These are phyloP conservation scores for Aurelia sp. DNA, from an alignment of 30 jellyfish, hydroid and myxozoan genomes.

Conservation along the genomic window DNA sequence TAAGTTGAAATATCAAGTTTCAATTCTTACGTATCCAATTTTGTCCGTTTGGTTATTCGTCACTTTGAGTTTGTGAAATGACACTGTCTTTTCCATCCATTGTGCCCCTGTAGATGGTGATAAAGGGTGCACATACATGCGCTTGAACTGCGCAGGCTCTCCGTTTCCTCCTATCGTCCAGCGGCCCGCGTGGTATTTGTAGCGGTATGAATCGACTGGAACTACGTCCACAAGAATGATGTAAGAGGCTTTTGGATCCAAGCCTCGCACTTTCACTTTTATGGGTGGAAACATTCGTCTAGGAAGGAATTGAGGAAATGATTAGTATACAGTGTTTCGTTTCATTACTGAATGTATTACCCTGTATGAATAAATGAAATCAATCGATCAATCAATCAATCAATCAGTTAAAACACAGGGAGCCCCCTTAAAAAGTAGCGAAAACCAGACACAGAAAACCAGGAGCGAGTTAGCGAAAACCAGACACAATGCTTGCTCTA, in stretches of 20 bases:
- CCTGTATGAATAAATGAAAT: too few relatives aligned
- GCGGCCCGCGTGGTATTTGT: slow-evolving; percentile 77
- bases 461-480: too few relatives aligned
- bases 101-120: slow-evolving; percentile 95
- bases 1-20: too few relatives aligned
- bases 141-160: slow-evolving; percentile 73
- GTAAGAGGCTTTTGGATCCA: slow-evolving; percentile 81
- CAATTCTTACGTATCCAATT: slow-evolving; percentile 76
- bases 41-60: slow-evolving; percentile 79
- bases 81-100: slow-evolving; percentile 84
- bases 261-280: slow-evolving; percentile 69
- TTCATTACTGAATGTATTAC: too few relatives aligned
- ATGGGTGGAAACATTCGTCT: slow-evolving; percentile 94
- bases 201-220: slow-evolving; percentile 86
- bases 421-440: too few relatives aligned
- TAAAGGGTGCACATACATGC: slow-evolving; percentile 92
- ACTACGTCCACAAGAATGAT: slow-evolving; percentile 80
- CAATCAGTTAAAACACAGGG: too few relatives aligned
- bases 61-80: slow-evolving; percentile 82
- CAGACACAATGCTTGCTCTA: too few relatives aligned
- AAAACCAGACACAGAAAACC: too few relatives aligned
- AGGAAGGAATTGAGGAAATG: not conserved
- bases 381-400: too few relatives aligned
- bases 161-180: slow-evolving; percentile 95
- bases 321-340: too few relatives aligned